phyloP scores from a whole-genome alignment of 2,113 vertebrate genomes.

The Alaudala cheleensis region DNA sequence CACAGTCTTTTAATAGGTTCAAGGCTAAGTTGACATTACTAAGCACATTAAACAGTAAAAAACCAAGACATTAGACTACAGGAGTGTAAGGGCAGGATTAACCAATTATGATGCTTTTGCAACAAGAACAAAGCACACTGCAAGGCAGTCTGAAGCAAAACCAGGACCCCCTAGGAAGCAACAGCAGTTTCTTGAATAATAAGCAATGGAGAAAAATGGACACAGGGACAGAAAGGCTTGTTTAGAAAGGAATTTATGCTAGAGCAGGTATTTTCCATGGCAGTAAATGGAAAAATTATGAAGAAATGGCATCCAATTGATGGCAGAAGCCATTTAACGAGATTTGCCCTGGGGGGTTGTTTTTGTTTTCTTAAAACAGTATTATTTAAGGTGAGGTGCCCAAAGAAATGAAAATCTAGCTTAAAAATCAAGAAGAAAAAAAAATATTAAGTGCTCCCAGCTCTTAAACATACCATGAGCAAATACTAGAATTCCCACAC shows the following conservation, averaged over 20 bases:
- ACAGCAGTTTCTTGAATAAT: neutral
- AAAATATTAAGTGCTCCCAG: neutral
- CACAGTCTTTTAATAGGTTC: neutral
- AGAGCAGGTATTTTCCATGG: neutral
- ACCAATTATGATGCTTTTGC: neutral
- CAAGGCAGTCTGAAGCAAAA: neutral
- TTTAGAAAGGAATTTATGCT: neutral
- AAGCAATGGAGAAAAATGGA: neutral
- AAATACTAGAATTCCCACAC: neutral
- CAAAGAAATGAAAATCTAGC: neutral
- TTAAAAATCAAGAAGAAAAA: neutral
- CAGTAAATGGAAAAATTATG: neutral
- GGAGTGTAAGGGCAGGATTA: neutral
- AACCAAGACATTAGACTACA: neutral
- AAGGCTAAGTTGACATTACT: neutral
- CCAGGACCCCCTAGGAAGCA: neutral
- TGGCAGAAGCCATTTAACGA: no score
- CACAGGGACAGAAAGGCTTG: neutral
- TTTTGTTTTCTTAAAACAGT: neutral
- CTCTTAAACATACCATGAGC: neutral
- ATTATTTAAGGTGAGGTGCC: neutral
- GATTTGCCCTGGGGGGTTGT: neutral
- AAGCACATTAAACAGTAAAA: neutral
- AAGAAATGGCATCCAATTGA: neutral
- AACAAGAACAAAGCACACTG: neutral